A percentile compares a stretch with the other conserved stretches of the same genome.
Conservation (phyloP, 2,888 invertebrate genomes). For the Leucophora obtusa region DNA sequence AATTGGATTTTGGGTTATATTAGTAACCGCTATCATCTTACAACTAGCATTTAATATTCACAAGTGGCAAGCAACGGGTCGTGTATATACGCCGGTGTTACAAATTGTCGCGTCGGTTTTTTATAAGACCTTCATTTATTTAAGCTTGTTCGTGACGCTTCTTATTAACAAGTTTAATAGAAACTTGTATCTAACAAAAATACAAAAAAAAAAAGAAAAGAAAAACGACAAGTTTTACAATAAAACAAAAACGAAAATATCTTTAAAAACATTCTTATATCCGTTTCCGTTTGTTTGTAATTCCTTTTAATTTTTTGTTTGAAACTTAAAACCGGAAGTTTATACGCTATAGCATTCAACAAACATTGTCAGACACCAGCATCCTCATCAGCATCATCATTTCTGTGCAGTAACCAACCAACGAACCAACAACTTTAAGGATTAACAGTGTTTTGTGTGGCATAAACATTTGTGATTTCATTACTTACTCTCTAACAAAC, state of each 20-base stretch:
- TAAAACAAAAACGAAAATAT: conserved; percentile 22
- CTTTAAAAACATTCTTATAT: conserved; percentile 42
- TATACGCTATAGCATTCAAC: conserved; percentile 17
- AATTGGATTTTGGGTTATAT: conserved; percentile 70
- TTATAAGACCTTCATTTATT: conserved; percentile 1
- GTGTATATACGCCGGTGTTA: conserved; percentile 57
- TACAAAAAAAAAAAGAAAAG: background rate
- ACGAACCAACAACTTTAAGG: conserved; percentile 52
- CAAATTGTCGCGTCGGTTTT: conserved; percentile 56
- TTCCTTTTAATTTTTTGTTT: conserved; percentile 22
- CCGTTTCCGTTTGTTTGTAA: conserved; percentile 61
- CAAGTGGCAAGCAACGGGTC: conserved; percentile 77
- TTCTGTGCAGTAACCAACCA: conserved; percentile 1
- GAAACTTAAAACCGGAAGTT: conserved; percentile 54
- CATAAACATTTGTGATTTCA: conserved; percentile 48
- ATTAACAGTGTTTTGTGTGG: conserved; percentile 62
- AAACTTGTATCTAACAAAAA: conserved; percentile 19
- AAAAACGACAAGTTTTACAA: conserved; percentile 8
- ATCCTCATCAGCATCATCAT: background rate
- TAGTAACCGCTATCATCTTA: conserved; percentile 75
- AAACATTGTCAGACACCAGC: conserved; percentile 28
- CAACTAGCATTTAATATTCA: conserved; percentile 77
- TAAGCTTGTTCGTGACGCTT: conserved; percentile 26
- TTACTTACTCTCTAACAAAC: background rate
- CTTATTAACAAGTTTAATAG: conserved; percentile 7